Percentiles rank a stretch among this genome's conserved stretches.
These are phyloP conservation scores for Tetragonisca angustula DNA, from an alignment of 2,888 invertebrate species.

Conservation along the genomic window DNA sequence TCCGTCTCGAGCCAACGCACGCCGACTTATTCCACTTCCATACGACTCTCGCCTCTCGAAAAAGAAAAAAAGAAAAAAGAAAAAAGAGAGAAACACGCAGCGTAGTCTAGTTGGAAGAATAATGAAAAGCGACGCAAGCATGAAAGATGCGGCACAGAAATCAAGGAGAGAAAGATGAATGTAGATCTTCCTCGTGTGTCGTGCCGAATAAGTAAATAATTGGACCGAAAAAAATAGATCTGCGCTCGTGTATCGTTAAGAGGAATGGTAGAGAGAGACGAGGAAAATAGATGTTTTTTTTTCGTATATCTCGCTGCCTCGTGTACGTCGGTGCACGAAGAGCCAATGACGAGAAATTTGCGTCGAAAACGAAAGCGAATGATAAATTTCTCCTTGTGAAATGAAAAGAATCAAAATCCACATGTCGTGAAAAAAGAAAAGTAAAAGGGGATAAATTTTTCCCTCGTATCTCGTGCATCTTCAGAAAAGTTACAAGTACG, in stretches of 20 bases:
- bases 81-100: background rate
- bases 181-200: too few species aligned
- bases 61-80: background rate
- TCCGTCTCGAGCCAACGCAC: slow-evolving; percentile 19
- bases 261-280: background rate
- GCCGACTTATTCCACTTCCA: background rate
- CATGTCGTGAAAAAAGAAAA: too few species aligned
- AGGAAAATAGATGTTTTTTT: background rate
- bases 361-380: background rate
- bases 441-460: too few species aligned
- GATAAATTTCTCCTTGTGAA: background rate
- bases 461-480: too few species aligned
- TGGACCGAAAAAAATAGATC: too few species aligned
- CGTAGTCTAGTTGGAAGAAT: background rate
- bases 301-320: background rate
- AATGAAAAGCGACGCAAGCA: background rate
- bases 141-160: background rate
- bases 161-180: background rate
- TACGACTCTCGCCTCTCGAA: slow-evolving; percentile 1
- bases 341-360: background rate
- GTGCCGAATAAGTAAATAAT: too few species aligned
- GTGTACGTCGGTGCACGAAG: background rate
- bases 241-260: too few species aligned
- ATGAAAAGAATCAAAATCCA: too few species aligned
- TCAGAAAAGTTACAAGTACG: too few species aligned